A percentile compares a stretch with the other conserved stretches of the same genome.
These are phyloP conservation scores for Diarsia dahlii DNA, from an alignment of 2,888 invertebrate genomes.

Conservation along the genomic window DNA sequence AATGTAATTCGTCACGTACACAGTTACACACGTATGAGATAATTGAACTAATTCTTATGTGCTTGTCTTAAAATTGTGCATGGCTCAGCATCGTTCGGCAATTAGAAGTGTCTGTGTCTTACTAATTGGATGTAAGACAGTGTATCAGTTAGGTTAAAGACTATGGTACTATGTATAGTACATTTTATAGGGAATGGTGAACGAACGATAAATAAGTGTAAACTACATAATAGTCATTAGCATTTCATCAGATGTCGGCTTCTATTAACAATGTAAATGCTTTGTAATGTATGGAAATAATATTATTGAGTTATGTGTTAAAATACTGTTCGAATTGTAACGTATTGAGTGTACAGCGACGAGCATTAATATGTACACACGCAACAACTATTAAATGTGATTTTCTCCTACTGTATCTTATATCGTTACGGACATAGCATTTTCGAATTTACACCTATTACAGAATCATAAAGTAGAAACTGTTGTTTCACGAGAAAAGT, in stretches of 20 bases:
- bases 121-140: conserved; percentile 62
- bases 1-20: conserved; percentile 51
- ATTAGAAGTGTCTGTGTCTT: conserved; percentile 56
- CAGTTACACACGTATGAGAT: conserved; percentile 19
- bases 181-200: conserved; percentile 55
- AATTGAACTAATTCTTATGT: conserved; percentile 56
- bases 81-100: conserved; percentile 59
- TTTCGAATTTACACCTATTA: too few relatives aligned
- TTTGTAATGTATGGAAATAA: conserved; percentile 57
- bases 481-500: too few relatives aligned
- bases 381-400: too few relatives aligned
- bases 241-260: conserved; percentile 62
- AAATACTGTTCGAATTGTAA: conserved; percentile 18
- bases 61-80: conserved; percentile 65
- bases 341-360: conserved; percentile 14
- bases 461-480: too few relatives aligned
- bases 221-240: conserved; percentile 62
- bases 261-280: conserved; percentile 68
- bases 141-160: conserved; percentile 63
- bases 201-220: conserved; percentile 59
- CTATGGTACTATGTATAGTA: conserved; percentile 53
- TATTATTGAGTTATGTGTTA: conserved; percentile 29
- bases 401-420: too few relatives aligned
- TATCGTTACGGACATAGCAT: too few relatives aligned
- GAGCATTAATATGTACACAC: too few relatives aligned